Conservation (phyloP, 2,797 vertebrate genomes). For the Spatula versicolor region DNA sequence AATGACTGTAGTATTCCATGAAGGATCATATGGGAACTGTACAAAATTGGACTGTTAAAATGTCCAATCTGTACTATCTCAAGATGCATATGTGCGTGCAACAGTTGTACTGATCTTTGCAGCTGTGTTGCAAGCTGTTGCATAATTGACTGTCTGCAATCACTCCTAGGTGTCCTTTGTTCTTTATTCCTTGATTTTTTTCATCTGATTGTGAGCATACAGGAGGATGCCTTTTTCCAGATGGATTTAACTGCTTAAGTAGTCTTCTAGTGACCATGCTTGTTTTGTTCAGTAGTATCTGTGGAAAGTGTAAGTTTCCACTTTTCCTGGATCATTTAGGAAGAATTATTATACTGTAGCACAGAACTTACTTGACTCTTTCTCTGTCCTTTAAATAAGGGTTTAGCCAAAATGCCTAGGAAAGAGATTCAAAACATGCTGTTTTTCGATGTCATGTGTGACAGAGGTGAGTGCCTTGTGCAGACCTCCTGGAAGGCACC, state of each 20-base stretch:
- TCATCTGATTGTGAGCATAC: neutral
- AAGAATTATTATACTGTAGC: neutral
- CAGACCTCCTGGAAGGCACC: neutral
- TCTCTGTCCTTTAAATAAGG: neutral
- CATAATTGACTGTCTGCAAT: neutral
- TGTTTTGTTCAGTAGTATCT: neutral
- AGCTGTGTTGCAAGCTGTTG: constrained; percentile 16
- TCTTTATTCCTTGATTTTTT: constrained; percentile 14
- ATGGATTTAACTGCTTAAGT: neutral
- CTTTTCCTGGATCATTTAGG: neutral
- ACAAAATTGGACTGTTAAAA: neutral
- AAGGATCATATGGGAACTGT: neutral
- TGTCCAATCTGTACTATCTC: neutral
- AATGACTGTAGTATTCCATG: neutral
- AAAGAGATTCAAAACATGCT: neutral
- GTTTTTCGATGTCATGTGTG: neutral
- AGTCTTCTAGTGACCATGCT: neutral
- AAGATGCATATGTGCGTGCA: neutral
- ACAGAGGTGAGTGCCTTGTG: neutral
- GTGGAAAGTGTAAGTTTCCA: neutral
- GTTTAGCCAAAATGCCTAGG: neutral
- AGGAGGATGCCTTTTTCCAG: neutral
- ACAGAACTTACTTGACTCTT: neutral
- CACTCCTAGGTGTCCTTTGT: constrained; percentile 25
- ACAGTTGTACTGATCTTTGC: neutral